Percentiles rank a stretch among this genome's conserved stretches.
Conservation (phyloP, 2,888 invertebrate species). For the Conus canariensis region DNA sequence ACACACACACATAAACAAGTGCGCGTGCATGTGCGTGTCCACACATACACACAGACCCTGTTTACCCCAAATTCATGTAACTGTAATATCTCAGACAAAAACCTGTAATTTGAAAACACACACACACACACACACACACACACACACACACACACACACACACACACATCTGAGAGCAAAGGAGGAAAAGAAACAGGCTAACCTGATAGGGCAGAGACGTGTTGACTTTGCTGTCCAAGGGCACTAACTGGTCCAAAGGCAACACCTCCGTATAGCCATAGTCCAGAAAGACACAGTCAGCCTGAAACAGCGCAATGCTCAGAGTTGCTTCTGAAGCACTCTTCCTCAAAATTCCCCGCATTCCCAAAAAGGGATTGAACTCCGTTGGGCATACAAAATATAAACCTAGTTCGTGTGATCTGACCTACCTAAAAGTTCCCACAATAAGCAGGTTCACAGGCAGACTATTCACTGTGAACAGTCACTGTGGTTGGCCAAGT, state of each 20-base stretch:
- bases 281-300: constrained; percentile 64
- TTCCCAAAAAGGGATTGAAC: too few relatives aligned
- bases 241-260: constrained; percentile 54
- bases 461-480: too few relatives aligned
- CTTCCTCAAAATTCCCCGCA: neutral
- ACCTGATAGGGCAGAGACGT: constrained; percentile 65
- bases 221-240: constrained; percentile 60
- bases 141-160: too few relatives aligned
- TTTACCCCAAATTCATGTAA: neutral
- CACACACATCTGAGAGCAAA: neutral
- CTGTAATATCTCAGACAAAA: neutral
- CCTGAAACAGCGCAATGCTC: constrained; percentile 46
- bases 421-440: too few relatives aligned
- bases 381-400: too few relatives aligned
- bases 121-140: neutral
- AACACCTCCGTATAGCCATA: constrained; percentile 66
- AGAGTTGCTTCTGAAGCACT: neutral
- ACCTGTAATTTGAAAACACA: too few relatives aligned
- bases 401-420: too few relatives aligned
- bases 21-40: neutral
- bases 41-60: neutral
- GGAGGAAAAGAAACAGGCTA: neutral
- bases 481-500: too few relatives aligned
- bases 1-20: neutral
- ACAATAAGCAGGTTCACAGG: too few relatives aligned